Conservation (phyloP, 2,113 vertebrate species). For the Menidia beryllina region DNA sequence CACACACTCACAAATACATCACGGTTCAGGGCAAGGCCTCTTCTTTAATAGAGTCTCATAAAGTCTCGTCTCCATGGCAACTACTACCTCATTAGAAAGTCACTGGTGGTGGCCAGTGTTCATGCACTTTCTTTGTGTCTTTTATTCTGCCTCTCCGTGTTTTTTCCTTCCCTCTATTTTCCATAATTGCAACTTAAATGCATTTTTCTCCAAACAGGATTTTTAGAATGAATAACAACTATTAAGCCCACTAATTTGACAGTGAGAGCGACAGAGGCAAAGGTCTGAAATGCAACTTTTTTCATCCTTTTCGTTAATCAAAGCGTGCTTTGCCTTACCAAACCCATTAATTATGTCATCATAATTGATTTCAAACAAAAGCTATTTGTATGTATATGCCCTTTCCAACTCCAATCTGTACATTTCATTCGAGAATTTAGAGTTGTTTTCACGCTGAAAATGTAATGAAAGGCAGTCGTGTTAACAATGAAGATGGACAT, state of each 20-base stretch:
- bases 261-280: constrained; percentile 17
- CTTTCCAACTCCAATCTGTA: constrained; percentile 9
- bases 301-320: constrained; percentile 18
- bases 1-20: constrained; percentile 40
- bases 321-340: not conserved
- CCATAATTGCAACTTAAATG: constrained; percentile 32
- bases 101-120: constrained; percentile 63
- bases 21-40: constrained; percentile 69
- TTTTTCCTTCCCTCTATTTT: constrained; percentile 16
- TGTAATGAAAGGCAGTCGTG: not conserved
- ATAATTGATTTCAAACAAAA: constrained; percentile 17
- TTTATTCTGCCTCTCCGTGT: constrained; percentile 44
- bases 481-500: constrained; percentile 22
- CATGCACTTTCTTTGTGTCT: constrained; percentile 55
- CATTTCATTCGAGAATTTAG: not conserved
- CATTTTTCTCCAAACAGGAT: constrained; percentile 34
- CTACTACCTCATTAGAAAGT: constrained; percentile 75
- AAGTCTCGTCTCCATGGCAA: constrained; percentile 79
- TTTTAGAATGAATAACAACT: constrained; percentile 40
- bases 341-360: not conserved
- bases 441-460: not conserved
- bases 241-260: constrained; percentile 2
- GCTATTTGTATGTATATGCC: not conserved
- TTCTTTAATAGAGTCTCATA: constrained; percentile 65
- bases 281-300: constrained; percentile 7